phyloP scores from a whole-genome alignment of 2,888 invertebrate species.

The Epirrita christyi region DNA sequence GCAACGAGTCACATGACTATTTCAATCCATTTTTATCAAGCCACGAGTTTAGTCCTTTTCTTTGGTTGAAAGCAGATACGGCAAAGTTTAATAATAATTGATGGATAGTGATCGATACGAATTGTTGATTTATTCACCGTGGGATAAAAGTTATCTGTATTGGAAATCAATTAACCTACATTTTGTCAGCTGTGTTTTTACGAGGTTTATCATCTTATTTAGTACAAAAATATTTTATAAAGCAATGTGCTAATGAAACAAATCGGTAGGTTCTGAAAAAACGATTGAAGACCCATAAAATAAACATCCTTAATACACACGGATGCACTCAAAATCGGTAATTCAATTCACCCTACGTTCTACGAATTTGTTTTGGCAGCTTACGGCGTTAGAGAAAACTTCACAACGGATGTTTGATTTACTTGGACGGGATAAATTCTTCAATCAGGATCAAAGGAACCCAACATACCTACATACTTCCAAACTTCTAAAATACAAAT shows the following conservation, averaged over 20 bases:
- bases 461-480: slow-evolving; percentile 44
- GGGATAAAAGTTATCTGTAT: slow-evolving; percentile 10
- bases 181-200: too few relatives aligned
- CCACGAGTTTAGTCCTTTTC: slow-evolving; percentile 18
- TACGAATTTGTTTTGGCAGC: slow-evolving; percentile 65
- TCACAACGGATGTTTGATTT: slow-evolving; percentile 61
- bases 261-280: not conserved
- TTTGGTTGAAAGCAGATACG: slow-evolving; percentile 20
- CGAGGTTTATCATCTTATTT: too few relatives aligned
- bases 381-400: slow-evolving; percentile 56
- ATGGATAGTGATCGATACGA: slow-evolving; percentile 41
- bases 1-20: slow-evolving; percentile 67
- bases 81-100: slow-evolving; percentile 41
- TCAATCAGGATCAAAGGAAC: slow-evolving; percentile 78
- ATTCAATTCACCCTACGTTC: slow-evolving; percentile 62
- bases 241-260: not conserved
- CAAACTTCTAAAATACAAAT: slow-evolving; percentile 55
- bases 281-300: not conserved
- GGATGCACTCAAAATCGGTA: slow-evolving; percentile 52
- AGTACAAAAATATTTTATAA: slow-evolving; percentile 5
- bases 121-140: slow-evolving; percentile 27
- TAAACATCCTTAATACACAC: not conserved
- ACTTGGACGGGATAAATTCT: slow-evolving; percentile 71
- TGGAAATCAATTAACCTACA: slow-evolving; percentile 11
- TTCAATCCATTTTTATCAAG: slow-evolving; percentile 30